These are phyloP conservation scores for Elaphurus davidianus DNA, from an alignment of 2,113 vertebrate species.

Conservation along the genomic window DNA sequence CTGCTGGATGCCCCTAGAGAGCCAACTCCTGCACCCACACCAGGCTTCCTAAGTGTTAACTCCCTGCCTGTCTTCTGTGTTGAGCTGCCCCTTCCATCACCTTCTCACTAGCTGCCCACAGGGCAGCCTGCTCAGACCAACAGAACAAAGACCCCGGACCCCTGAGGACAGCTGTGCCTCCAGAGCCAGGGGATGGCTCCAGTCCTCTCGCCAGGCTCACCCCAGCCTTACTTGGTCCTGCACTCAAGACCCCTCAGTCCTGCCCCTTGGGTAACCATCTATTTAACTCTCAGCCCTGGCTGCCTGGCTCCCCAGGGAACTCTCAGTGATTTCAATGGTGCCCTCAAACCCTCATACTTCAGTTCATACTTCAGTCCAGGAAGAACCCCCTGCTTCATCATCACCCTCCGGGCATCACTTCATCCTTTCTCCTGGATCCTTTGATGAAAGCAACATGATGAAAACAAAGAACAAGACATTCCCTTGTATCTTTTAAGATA, in stretches of 20 bases:
- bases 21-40: neutral
- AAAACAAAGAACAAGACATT: neutral
- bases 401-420: neutral
- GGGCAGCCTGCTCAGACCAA: neutral
- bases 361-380: neutral
- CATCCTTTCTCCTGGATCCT: neutral
- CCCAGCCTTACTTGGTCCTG: neutral
- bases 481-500: neutral
- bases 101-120: neutral
- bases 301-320: neutral
- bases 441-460: neutral
- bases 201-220: neutral
- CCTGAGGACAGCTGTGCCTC: neutral
- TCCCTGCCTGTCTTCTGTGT: neutral
- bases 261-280: too few species aligned
- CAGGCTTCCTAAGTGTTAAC: neutral
- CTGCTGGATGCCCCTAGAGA: neutral
- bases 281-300: neutral
- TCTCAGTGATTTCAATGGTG: rapidly evolving
- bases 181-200: neutral
- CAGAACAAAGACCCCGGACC: neutral
- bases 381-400: neutral
- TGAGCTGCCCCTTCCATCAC: neutral
- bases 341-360: neutral
- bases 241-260: neutral